phyloP scores from a whole-genome alignment of 2,113 vertebrate species.

The Smithornis capensis region DNA sequence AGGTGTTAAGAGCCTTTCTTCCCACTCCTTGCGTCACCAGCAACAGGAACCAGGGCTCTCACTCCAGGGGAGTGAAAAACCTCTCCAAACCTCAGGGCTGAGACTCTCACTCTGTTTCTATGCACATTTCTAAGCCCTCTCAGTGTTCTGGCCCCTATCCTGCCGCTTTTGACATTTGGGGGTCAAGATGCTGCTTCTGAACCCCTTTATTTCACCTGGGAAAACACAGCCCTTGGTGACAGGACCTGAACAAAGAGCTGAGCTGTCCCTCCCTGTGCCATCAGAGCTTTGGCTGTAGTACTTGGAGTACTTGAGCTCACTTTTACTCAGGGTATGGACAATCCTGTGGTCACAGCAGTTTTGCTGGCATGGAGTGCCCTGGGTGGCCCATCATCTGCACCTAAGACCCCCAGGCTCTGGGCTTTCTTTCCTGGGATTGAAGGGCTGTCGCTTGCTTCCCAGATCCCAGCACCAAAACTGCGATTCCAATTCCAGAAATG shows the following conservation, averaged over 20 bases:
- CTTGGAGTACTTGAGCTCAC: background rate
- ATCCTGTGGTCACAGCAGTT: background rate
- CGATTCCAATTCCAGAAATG: no score
- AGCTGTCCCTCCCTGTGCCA: background rate
- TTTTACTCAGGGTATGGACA: background rate
- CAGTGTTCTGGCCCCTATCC: background rate
- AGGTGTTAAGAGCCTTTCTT: background rate
- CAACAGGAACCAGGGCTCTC: background rate
- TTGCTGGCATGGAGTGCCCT: no score
- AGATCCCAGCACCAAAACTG: no score
- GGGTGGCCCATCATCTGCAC: no score
- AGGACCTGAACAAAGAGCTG: background rate
- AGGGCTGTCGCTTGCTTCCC: no score
- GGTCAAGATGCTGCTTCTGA: background rate
- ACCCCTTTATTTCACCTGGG: background rate
- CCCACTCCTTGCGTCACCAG: background rate
- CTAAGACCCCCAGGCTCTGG: no score
- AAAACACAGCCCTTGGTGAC: background rate
- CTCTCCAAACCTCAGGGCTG: background rate
- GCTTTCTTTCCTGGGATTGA: no score
- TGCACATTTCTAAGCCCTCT: background rate
- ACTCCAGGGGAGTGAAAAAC: background rate
- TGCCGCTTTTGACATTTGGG: background rate
- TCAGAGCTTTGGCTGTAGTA: background rate
- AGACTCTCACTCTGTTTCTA: background rate